These are phyloP conservation scores for Drosophila paracracens DNA, from an alignment of 2,888 invertebrate genomes.

Conservation along the genomic window DNA sequence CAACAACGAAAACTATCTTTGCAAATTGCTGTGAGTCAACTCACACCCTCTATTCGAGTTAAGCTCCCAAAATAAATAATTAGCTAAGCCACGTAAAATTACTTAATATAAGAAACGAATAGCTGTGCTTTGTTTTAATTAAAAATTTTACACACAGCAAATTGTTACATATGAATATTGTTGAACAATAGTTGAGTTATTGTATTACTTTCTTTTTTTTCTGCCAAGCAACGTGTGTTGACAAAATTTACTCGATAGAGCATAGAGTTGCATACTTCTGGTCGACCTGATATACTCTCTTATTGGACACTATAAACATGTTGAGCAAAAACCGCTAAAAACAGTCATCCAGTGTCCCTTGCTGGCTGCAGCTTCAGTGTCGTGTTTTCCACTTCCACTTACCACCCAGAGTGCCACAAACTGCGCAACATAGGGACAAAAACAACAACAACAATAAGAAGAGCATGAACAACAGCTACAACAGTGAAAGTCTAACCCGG, in stretches of 20 bases:
- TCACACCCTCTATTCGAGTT: not conserved
- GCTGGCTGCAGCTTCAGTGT: constrained; percentile 26
- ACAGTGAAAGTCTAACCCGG: constrained; percentile 63
- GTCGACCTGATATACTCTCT: constrained; percentile 4
- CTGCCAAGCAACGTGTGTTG: not conserved
- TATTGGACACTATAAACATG: constrained; percentile 20
- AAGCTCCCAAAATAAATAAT: not conserved
- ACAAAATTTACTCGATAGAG: not conserved
- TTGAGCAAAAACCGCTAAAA: constrained; percentile 48
- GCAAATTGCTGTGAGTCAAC: constrained; percentile 7
- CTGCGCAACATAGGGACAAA: constrained; percentile 28
- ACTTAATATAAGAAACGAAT: not conserved
- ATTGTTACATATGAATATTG: not conserved
- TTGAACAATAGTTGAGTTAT: not conserved
- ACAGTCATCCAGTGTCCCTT: constrained; percentile 58
- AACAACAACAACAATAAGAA: constrained; percentile 24
- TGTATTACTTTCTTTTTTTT: too few species aligned
- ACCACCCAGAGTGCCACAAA: constrained; percentile 61
- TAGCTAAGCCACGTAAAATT: not conserved
- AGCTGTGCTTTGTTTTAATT: not conserved
- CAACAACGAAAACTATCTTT: constrained; percentile 21
- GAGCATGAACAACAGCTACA: constrained; percentile 19
- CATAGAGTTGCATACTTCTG: constrained; percentile 4
- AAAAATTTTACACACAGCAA: not conserved
- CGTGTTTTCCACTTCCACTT: constrained; percentile 24